Conservation (phyloP, 2,797 vertebrate species). For the Halcyon badia region DNA sequence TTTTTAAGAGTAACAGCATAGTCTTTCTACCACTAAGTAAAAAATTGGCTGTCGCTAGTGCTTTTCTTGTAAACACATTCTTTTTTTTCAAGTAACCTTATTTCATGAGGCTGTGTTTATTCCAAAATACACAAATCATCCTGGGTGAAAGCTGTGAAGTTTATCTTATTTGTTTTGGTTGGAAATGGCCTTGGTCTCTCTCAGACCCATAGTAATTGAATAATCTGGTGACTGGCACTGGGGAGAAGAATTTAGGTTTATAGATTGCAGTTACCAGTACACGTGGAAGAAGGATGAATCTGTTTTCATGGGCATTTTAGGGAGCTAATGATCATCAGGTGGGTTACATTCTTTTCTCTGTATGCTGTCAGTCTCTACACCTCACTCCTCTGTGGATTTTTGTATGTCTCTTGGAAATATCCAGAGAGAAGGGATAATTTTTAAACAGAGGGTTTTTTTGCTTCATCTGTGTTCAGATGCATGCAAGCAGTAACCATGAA, state of each 20-base stretch:
- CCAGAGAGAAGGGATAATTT: not conserved
- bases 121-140: slow-evolving; percentile 13
- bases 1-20: not conserved
- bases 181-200: not conserved
- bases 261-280: not conserved
- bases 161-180: not conserved
- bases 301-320: not conserved
- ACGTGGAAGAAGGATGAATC: not conserved
- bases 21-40: not conserved
- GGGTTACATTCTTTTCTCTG: not conserved
- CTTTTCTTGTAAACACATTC: not conserved
- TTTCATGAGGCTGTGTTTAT: not conserved
- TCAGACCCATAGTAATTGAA: not conserved
- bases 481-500: not conserved
- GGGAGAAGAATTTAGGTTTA: not conserved
- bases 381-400: not conserved
- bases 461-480: not conserved
- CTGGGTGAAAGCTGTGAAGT: not conserved
- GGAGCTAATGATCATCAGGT: not conserved
- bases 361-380: not conserved
- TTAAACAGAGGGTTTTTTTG: not conserved
- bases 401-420: not conserved
- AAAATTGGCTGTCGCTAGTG: not conserved
- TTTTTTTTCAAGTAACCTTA: not conserved
- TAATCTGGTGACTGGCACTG: not conserved